These are phyloP conservation scores for Cynaeus angustus DNA, from an alignment of 2,888 invertebrate species.

Conservation along the genomic window DNA sequence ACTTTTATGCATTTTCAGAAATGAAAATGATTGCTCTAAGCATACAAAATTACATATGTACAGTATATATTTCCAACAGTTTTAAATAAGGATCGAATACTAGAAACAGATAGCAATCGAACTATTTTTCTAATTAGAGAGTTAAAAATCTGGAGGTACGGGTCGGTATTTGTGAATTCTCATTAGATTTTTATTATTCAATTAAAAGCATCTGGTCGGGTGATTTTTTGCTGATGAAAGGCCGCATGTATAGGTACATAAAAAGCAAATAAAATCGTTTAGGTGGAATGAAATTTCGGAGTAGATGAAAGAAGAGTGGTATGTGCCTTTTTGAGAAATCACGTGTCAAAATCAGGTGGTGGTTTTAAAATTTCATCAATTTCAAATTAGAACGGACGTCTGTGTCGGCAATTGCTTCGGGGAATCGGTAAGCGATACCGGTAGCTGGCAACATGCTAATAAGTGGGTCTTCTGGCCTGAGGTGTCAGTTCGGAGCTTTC, in stretches of 20 bases:
- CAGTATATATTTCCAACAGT: too few species aligned
- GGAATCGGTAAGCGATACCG: conserved; percentile 48
- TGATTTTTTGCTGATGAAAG: conserved; percentile 18
- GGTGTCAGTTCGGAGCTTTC: conserved; percentile 46
- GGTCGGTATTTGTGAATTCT: conserved; percentile 10
- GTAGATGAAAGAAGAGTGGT: conserved; percentile 9
- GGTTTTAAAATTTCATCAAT: conserved; percentile 38
- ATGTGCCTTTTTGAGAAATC: conserved; percentile 19
- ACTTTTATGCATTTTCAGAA: too few species aligned
- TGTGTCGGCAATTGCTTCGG: conserved; percentile 43
- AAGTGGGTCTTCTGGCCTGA: conserved; percentile 48
- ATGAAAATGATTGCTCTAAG: too few species aligned
- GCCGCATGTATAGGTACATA: conserved; percentile 16
- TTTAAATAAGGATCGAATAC: too few species aligned
- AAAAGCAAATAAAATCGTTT: conserved; percentile 22
- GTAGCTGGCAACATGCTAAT: conserved; percentile 50
- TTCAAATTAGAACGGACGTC: conserved; percentile 43
- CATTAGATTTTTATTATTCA: conserved; percentile 31
- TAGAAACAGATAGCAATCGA: too few species aligned
- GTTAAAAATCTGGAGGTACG: background rate
- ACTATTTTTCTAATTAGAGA: background rate
- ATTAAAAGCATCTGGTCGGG: conserved; percentile 17
- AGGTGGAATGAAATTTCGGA: conserved; percentile 9
- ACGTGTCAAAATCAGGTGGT: conserved; percentile 13
- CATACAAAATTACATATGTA: too few species aligned